Evolutionary conservation across 2,113 vertebrate genomes (phyloP).

Genomic region (Gyps fulvus): DNA sequence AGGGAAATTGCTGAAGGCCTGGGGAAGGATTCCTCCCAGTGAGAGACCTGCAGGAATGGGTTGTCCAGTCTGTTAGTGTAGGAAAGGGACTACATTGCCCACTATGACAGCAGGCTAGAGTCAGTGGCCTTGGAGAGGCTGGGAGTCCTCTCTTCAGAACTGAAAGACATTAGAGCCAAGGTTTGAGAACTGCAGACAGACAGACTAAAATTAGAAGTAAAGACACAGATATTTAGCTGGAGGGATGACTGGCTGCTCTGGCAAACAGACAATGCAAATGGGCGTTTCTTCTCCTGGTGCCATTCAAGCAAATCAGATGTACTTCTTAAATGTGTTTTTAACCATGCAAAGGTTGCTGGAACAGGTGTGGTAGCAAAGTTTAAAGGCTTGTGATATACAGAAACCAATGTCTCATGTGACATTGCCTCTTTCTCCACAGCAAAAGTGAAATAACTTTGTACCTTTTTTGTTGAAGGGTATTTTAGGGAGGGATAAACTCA

Average conservation of each 20-base stretch:
- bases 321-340: background rate
- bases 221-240: background rate
- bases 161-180: background rate
- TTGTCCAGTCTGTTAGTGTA: background rate
- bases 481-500: background rate
- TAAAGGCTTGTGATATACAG: background rate
- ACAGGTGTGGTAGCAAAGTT: background rate
- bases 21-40: background rate
- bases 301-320: background rate
- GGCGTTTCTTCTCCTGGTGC: background rate
- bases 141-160: background rate
- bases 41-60: background rate
- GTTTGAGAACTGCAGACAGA: background rate
- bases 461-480: background rate
- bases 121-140: background rate
- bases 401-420: background rate
- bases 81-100: background rate
- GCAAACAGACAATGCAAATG: accelerated
- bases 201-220: background rate
- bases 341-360: background rate
- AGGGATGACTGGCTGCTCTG: background rate
- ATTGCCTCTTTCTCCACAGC: background rate
- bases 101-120: background rate
- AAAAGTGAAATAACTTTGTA: background rate
- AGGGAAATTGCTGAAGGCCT: background rate